Evolutionary conservation across 2,888 invertebrate species (phyloP).

Genomic region (Eupeodes latifasciatus): DNA sequence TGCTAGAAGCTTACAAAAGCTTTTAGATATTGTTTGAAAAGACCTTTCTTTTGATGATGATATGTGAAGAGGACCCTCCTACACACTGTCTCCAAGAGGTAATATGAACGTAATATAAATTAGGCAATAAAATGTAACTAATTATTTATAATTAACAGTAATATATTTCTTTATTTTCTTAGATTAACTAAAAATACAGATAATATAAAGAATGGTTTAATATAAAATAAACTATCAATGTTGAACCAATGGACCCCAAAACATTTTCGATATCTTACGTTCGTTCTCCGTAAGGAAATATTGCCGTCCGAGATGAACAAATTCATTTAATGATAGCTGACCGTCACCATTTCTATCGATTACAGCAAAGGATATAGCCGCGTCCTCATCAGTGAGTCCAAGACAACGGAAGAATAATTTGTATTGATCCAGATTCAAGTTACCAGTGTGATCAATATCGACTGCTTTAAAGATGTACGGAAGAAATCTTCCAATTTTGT

Average conservation of each 20-base stretch:
- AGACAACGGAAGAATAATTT: conserved; percentile 93
- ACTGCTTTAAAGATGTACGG: conserved; percentile 94
- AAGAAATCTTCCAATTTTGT: conserved; percentile 90
- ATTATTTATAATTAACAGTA: too few relatives aligned
- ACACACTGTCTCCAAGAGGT: too few relatives aligned
- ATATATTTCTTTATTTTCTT: too few relatives aligned
- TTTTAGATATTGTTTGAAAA: too few relatives aligned
- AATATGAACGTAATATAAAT: too few relatives aligned
- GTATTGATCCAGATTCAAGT: conserved; percentile 92
- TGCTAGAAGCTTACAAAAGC: too few relatives aligned
- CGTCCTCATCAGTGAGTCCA: conserved; percentile 90
- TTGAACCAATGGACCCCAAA: conserved; percentile 92
- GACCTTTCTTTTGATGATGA: too few relatives aligned
- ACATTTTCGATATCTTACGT: conserved; percentile 91
- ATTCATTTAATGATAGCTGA: conserved; percentile 90
- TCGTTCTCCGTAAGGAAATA: conserved; percentile 92
- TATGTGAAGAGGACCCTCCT: too few relatives aligned
- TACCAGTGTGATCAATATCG: conserved; percentile 91
- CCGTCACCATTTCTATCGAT: conserved; percentile 93
- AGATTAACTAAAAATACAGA: too few relatives aligned
- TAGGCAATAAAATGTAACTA: too few relatives aligned
- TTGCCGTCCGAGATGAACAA: conserved; percentile 91
- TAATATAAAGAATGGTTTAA: too few relatives aligned
- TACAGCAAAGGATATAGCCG: conserved; percentile 90
- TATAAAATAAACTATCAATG: conserved; percentile 81